Conservation (phyloP, 2,113 vertebrate species). For the Nematolebias whitei region DNA sequence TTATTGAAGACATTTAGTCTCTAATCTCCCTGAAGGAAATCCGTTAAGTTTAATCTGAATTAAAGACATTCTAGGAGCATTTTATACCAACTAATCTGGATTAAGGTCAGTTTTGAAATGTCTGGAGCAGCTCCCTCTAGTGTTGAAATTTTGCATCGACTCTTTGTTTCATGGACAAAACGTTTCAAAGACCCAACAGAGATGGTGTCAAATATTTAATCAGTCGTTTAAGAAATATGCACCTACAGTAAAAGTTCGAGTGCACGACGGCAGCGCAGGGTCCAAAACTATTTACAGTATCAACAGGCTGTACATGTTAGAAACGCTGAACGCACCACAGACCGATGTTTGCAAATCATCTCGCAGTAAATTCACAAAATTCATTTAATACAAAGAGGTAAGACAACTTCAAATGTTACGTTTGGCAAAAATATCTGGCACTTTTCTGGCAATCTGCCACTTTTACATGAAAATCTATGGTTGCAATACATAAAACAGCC, state of each 20-base stretch:
- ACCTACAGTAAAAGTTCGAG: conserved; percentile 28
- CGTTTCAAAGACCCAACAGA: conserved; percentile 51
- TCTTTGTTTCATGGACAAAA: conserved; percentile 34
- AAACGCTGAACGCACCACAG: conserved; percentile 11
- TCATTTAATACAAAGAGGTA: background rate
- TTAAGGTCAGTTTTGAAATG: too few relatives aligned
- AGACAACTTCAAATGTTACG: conserved; percentile 4
- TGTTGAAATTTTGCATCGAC: too few relatives aligned
- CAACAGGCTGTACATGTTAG: conserved; percentile 19
- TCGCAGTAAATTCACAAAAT: conserved; percentile 17
- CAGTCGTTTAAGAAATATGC: conserved; percentile 31
- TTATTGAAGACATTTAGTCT: too few relatives aligned
- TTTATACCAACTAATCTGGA: too few relatives aligned
- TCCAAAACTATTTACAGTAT: conserved; percentile 46
- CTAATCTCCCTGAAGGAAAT: too few relatives aligned
- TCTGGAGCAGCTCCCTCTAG: too few relatives aligned
- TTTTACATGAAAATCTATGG: background rate
- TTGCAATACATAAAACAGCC: too few relatives aligned
- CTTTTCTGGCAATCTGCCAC: conserved; percentile 10
- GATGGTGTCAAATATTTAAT: conserved; percentile 46
- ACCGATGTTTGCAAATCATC: conserved; percentile 34
- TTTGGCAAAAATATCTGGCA: conserved; percentile 29
- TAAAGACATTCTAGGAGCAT: too few relatives aligned
- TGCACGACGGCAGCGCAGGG: background rate
- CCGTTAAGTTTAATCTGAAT: too few relatives aligned